These are phyloP conservation scores for Xerus rutilus DNA, from an alignment of 2,797 vertebrate species.

Conservation along the genomic window DNA sequence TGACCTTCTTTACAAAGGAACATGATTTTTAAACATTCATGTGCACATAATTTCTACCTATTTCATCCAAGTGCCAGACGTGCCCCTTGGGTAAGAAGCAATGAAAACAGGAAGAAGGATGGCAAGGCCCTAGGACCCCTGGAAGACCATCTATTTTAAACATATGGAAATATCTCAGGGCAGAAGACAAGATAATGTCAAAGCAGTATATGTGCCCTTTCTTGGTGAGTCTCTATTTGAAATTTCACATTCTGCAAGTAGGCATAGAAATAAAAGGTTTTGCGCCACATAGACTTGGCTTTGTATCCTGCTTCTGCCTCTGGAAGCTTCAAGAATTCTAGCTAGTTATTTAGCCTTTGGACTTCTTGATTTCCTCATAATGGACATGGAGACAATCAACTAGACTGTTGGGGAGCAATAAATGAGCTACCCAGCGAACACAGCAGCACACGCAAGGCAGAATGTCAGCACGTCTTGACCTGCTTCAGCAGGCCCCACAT, in stretches of 20 bases:
- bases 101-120: neutral
- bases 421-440: neutral
- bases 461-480: neutral
- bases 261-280: neutral
- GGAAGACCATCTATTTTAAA: neutral
- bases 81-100: no score
- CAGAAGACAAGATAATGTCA: neutral
- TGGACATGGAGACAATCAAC: no score
- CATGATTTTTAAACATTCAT: neutral
- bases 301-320: neutral
- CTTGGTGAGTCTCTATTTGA: neutral
- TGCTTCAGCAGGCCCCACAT: fast-evolving
- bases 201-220: fast-evolving
- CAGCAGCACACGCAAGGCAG: fast-evolving
- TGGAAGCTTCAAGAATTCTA: neutral
- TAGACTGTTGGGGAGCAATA: neutral
- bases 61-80: neutral
- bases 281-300: neutral
- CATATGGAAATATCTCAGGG: neutral
- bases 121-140: no score
- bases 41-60: fast-evolving
- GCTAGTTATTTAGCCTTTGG: neutral
- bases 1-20: neutral
- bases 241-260: neutral
- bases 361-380: neutral